Conservation (phyloP, 2,113 vertebrate genomes). For the Tetrao urogallus region DNA sequence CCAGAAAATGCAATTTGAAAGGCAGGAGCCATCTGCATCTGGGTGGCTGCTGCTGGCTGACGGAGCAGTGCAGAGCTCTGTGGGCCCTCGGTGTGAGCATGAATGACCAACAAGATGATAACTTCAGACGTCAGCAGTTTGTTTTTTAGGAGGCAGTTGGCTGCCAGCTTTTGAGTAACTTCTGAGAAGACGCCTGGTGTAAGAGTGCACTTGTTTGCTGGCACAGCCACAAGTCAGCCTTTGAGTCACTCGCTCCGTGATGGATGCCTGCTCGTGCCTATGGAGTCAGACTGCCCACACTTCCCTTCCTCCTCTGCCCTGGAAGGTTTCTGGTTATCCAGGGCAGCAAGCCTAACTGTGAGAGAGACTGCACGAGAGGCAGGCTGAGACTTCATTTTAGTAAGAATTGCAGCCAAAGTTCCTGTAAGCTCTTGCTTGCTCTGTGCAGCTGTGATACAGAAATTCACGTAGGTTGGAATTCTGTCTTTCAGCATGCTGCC, state of each 20-base stretch:
- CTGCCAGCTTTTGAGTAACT: not conserved
- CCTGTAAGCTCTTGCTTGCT: not conserved
- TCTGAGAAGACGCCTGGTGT: not conserved
- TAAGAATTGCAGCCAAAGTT: not conserved
- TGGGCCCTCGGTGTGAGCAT: not conserved
- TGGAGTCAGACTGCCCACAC: not conserved
- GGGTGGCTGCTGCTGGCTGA: accelerated
- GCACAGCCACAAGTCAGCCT: not conserved
- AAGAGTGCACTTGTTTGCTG: not conserved
- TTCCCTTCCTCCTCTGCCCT: not conserved
- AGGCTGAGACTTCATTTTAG: not conserved
- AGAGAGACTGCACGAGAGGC: accelerated
- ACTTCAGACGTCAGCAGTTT: not conserved
- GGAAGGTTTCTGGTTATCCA: not conserved
- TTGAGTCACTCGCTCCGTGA: not conserved
- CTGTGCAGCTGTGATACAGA: not conserved
- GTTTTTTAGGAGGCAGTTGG: conserved; percentile 1
- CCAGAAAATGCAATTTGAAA: accelerated
- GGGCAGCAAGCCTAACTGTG: not conserved
- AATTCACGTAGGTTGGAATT: not conserved
- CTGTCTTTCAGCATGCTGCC: not conserved
- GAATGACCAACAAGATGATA: not conserved
- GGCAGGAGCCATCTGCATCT: not conserved
- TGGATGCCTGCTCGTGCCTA: not conserved
- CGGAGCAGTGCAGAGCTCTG: accelerated